Evolutionary conservation across 2,888 invertebrate genomes (phyloP).

Genomic region (Dichetophora obliterata): DNA sequence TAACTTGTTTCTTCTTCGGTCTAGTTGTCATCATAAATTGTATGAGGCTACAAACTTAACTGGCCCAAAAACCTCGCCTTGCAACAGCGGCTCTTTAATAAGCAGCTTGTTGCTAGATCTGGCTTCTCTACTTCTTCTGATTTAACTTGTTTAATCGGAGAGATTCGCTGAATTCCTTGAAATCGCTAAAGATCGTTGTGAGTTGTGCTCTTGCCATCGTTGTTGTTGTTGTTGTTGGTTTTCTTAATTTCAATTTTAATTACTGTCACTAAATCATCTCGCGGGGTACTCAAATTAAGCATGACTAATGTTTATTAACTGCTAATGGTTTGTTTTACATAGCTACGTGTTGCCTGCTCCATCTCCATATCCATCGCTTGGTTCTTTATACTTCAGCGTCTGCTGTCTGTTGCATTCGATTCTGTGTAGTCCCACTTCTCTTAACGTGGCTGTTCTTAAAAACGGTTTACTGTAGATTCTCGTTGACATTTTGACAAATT

Average conservation of each 20-base stretch:
- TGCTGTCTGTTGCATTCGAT: no score
- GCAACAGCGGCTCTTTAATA: background rate
- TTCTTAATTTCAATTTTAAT: slow-evolving; percentile 57
- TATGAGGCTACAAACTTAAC: background rate
- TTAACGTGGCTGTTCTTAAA: slow-evolving; percentile 37
- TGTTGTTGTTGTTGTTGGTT: background rate
- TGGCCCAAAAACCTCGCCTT: background rate
- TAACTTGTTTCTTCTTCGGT: background rate
- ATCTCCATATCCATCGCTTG: background rate
- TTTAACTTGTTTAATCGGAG: background rate
- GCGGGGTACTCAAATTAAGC: slow-evolving; percentile 48
- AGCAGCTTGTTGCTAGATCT: background rate
- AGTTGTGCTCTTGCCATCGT: no score
- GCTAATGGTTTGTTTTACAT: slow-evolving; percentile 70
- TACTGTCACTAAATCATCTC: slow-evolving; percentile 66
- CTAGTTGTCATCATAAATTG: slow-evolving; percentile 10
- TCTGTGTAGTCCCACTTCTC: slow-evolving; percentile 5
- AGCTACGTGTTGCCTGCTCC: slow-evolving; percentile 56
- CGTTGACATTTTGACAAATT: slow-evolving; percentile 68
- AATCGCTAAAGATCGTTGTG: background rate
- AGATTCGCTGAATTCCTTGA: slow-evolving; percentile 11
- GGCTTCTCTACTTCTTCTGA: background rate
- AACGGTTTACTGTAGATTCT: slow-evolving; percentile 50
- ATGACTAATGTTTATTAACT: slow-evolving; percentile 69
- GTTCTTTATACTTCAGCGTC: background rate